Conservation (phyloP, 2,797 vertebrate species). For the Pangasius larnaudii region DNA sequence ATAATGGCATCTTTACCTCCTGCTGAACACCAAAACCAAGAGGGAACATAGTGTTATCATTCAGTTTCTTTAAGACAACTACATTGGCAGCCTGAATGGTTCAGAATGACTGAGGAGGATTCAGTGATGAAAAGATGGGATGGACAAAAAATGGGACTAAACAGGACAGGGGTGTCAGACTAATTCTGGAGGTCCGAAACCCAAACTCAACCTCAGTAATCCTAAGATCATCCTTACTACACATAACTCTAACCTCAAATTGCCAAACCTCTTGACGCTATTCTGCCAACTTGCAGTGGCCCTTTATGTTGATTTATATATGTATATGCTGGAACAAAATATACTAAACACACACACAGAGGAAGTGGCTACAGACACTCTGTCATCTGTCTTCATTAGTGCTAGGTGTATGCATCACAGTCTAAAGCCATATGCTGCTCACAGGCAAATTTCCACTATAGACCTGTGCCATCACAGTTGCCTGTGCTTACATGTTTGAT, state of each 20-base stretch:
- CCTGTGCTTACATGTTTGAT: slow-evolving; percentile 49
- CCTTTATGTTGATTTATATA: background rate
- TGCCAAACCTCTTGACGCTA: background rate
- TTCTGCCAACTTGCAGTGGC: background rate
- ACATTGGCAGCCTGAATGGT: slow-evolving; percentile 24
- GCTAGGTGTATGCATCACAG: slow-evolving; percentile 77
- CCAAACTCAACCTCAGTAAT: background rate
- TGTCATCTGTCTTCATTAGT: slow-evolving; percentile 83
- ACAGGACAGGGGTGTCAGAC: background rate
- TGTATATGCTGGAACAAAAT: background rate
- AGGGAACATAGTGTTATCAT: slow-evolving; percentile 38
- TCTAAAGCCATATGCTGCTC: slow-evolving; percentile 79
- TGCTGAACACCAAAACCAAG: slow-evolving; percentile 62
- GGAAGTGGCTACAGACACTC: slow-evolving; percentile 66
- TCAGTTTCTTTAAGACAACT: background rate
- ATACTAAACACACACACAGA: slow-evolving; percentile 50
- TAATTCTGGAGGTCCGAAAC: background rate
- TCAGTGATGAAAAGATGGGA: background rate
- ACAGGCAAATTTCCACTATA: slow-evolving; percentile 67
- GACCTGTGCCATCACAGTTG: slow-evolving; percentile 64
- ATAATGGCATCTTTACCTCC: slow-evolving; percentile 83
- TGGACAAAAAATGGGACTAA: background rate
- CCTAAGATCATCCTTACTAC: slow-evolving; percentile 26
- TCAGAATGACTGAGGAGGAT: slow-evolving; percentile 30
- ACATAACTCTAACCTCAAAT: background rate